phyloP scores from a whole-genome alignment of 2,797 vertebrate species.

The Sparidentex hasta region DNA sequence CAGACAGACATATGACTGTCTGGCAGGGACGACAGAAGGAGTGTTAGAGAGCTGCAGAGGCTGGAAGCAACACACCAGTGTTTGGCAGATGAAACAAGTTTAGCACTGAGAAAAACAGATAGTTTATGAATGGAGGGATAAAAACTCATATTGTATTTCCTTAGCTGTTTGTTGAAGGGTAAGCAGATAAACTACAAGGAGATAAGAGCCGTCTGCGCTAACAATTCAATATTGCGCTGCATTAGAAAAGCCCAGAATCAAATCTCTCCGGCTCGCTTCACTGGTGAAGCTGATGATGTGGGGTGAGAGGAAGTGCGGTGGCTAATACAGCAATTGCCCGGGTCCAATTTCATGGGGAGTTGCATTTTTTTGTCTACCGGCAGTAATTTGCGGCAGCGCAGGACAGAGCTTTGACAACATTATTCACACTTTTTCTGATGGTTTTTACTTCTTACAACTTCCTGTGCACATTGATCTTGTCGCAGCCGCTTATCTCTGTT shows the following conservation, averaged over 20 bases:
- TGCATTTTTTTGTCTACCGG: constrained; percentile 48
- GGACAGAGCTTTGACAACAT: constrained; percentile 28
- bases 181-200: constrained; percentile 25
- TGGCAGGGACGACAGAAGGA: constrained; percentile 56
- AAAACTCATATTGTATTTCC: constrained; percentile 23
- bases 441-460: constrained; percentile 40
- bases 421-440: constrained; percentile 41
- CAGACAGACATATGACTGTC: constrained; percentile 59
- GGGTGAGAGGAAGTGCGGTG: constrained; percentile 25
- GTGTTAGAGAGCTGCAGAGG: constrained; percentile 36
- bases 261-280: constrained; percentile 33
- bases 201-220: constrained; percentile 31
- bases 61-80: constrained; percentile 41
- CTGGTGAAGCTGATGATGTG: constrained; percentile 40
- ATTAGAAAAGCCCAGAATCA: constrained; percentile 52
- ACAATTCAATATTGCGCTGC: constrained; percentile 30
- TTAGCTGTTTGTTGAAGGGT: constrained; percentile 28
- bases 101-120: constrained; percentile 38
- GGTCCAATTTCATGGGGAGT: constrained; percentile 53
- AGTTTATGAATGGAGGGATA: constrained; percentile 35
- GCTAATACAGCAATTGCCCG: constrained; percentile 40
- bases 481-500: constrained; percentile 37
- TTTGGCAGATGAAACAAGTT: constrained; percentile 56
- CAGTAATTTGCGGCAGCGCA: constrained; percentile 16
- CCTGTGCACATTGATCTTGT: constrained; percentile 50